Base-by-base conservation (phyloP, 2,113 vertebrate genomes). In the Cyprinodon variegatus region DNA sequence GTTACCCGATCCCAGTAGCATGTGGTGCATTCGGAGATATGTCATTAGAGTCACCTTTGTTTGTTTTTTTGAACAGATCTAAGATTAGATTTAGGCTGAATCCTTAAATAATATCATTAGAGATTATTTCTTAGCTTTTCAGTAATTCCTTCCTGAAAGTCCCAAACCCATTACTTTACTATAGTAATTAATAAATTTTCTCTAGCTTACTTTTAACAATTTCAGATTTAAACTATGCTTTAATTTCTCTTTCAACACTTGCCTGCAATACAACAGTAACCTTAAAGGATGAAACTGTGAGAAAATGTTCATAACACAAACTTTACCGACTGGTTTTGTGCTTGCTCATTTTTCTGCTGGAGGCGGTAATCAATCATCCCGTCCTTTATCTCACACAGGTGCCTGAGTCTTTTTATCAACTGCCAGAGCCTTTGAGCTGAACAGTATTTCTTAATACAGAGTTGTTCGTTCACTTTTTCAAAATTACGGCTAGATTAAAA, bases 291-390 rank as follows among this genome's bases (percentile, higher is more conserved):
- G 29, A 12, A 60, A 69, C 81, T 89, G 79, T 90, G 90, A 89
- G 87, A 92, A 92, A 89, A 88, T 84, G 83, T 77, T 87, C 77
- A 77, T 65, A 62, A 86, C 82, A 78, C 76, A 82, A 85, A 88
- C 50, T 72, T 79, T 76, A 82, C 86, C 46, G 57, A 78, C 77
- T 86, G 73, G 61, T 86, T 91, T 81, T 77, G 67, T 86, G 82
- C 83, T 85, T 88, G 69, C 86, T 88, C 79, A 75, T 86, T 83
- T 86, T 82, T 90, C 66, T 66, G 85, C 92, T 83, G 15, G 41
- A 88, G 87, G 86, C 87, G 0, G 68, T 68, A 86, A 88, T 91
- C 88, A 90, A 84, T 92, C 90, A 92, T 86, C 71, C 20, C 73
- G 85, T 89, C 78, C 81, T 90, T 89, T 90, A 90, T 92, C 83